Conservation (phyloP, 2,888 invertebrate genomes). For the Cantharis lateralis region DNA sequence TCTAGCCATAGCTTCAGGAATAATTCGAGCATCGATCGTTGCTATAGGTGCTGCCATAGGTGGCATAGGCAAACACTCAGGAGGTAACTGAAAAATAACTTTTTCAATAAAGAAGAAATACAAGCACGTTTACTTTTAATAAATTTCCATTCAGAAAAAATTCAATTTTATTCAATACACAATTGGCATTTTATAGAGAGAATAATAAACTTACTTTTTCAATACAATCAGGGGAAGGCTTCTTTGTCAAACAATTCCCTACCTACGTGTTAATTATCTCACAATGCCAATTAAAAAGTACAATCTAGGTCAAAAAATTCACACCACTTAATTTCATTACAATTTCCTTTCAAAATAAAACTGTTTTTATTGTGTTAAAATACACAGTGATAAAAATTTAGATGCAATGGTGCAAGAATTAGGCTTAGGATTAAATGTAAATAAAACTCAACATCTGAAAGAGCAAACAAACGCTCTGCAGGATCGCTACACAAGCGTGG, state of each 20-base stretch:
- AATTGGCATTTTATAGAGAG: background rate
- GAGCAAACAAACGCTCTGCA: background rate
- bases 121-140: background rate
- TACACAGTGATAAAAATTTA: background rate
- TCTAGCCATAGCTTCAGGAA: slow-evolving; percentile 45
- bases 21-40: slow-evolving; percentile 49
- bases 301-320: background rate
- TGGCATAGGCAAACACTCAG: slow-evolving; percentile 51
- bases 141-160: background rate
- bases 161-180: background rate
- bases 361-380: background rate
- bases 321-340: background rate
- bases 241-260: background rate
- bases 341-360: background rate
- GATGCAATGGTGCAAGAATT: background rate
- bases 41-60: slow-evolving; percentile 45
- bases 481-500: background rate
- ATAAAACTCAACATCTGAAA: background rate
- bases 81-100: slow-evolving; percentile 46
- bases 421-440: background rate
- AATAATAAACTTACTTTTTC: background rate
- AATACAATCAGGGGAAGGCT: background rate
- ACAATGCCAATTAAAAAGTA: background rate
- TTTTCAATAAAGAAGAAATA: background rate
- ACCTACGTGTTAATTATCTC: background rate